Conservation (phyloP, 2,888 invertebrate genomes). For the Pomacea canaliculata region DNA sequence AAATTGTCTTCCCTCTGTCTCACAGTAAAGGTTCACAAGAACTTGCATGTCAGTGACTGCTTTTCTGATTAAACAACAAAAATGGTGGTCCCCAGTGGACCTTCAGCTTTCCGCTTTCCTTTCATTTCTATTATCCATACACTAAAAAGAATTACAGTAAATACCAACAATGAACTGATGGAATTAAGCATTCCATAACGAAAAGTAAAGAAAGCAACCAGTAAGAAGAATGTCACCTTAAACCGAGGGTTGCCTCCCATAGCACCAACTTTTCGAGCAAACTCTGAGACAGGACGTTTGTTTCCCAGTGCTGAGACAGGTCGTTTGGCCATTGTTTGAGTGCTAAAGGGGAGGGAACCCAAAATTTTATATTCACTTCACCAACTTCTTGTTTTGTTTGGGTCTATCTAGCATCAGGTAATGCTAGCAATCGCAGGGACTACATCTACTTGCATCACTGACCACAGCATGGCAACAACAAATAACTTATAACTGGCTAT, state of each 20-base stretch:
- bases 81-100: too few relatives aligned
- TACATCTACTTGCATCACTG: not conserved
- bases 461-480: not conserved
- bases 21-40: too few relatives aligned
- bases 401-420: too few relatives aligned
- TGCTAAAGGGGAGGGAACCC: constrained; percentile 38
- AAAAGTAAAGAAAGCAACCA: too few relatives aligned
- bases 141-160: too few relatives aligned
- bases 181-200: too few relatives aligned
- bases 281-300: constrained; percentile 75
- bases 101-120: too few relatives aligned
- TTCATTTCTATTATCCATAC: too few relatives aligned
- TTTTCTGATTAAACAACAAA: too few relatives aligned
- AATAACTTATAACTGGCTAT: not conserved
- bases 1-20: too few relatives aligned
- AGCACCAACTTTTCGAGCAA: constrained; percentile 74
- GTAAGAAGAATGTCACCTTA: constrained; percentile 54
- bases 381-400: not conserved
- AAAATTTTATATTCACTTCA: not conserved
- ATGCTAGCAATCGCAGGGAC: not conserved
- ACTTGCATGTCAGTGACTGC: too few relatives aligned
- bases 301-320: constrained; percentile 78
- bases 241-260: constrained; percentile 72
- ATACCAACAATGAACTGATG: too few relatives aligned
- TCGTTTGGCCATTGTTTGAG: constrained; percentile 72